Evolutionary conservation across 2,113 vertebrate genomes (phyloP).

Genomic region (Oxyruncus cristatus): DNA sequence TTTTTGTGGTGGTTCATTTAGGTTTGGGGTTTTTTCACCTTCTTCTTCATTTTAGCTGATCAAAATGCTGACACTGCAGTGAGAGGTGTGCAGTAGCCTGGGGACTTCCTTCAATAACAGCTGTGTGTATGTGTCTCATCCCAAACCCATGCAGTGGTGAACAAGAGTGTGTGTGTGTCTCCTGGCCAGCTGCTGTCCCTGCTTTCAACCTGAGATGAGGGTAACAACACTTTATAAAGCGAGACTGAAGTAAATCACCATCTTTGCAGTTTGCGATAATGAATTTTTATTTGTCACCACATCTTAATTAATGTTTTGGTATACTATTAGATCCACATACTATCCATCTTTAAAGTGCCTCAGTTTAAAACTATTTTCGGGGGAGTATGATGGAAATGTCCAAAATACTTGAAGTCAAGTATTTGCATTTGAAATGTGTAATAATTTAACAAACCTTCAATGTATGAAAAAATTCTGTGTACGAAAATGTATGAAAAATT

Average conservation of each 20-base stretch:
- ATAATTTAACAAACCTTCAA: background rate
- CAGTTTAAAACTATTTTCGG: background rate
- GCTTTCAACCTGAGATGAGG: background rate
- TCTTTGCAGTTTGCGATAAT: background rate
- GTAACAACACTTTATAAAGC: background rate
- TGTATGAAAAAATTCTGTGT: background rate
- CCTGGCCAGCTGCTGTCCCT: background rate
- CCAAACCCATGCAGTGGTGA: background rate
- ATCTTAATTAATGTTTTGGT: background rate
- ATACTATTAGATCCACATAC: background rate
- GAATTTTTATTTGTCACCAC: background rate
- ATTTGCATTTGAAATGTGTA: background rate
- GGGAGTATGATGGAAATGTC: background rate
- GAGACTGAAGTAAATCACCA: background rate
- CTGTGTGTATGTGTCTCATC: background rate
- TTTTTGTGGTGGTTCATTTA: background rate
- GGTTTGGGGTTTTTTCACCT: background rate
- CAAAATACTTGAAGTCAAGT: background rate
- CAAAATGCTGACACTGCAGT: background rate
- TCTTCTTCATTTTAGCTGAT: background rate
- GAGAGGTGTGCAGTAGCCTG: background rate
- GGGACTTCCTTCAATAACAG: background rate
- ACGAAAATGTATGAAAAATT: no score
- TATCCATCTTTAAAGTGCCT: background rate
- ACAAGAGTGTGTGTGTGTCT: background rate